Percentiles rank a stretch among this genome's conserved stretches.
Conservation (phyloP, 2,888 invertebrate genomes). For the Athetis lepigone region DNA sequence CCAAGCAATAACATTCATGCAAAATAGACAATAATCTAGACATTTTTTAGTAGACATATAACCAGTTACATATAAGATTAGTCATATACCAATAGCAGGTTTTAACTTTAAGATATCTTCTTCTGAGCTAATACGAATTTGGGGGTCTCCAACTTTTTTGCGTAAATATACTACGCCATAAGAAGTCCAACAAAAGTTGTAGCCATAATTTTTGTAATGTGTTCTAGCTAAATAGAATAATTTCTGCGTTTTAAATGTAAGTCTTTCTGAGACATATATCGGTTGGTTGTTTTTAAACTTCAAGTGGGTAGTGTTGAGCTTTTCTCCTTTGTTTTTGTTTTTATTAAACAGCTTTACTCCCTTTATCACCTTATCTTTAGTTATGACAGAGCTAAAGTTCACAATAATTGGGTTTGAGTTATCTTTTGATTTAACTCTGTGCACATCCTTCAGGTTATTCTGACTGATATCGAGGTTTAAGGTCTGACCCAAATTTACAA, state of each 20-base stretch:
- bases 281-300: not conserved
- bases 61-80: not conserved
- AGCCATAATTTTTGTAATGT: not conserved
- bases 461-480: constrained; percentile 3
- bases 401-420: not conserved
- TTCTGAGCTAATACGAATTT: constrained; percentile 1
- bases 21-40: not conserved
- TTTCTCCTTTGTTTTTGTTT: constrained; percentile 1
- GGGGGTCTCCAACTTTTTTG: constrained; percentile 1
- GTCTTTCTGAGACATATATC: constrained; percentile 2
- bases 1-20: not conserved
- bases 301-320: constrained; percentile 5
- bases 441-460: not conserved
- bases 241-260: constrained; percentile 3
- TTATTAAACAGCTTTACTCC: constrained; percentile 6
- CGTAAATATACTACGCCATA: not conserved
- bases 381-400: constrained; percentile 7
- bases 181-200: constrained; percentile 5
- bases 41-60: not conserved
- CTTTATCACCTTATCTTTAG: constrained; percentile 2
- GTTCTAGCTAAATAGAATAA: constrained; percentile 2
- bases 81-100: not conserved
- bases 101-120: not conserved
- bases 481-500: constrained; percentile 3
- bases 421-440: constrained; percentile 4